Evolutionary conservation across 2,888 invertebrate species (phyloP), one percentile per base, ranked within the genome.

Genomic region (Junonia oenone): DNA sequence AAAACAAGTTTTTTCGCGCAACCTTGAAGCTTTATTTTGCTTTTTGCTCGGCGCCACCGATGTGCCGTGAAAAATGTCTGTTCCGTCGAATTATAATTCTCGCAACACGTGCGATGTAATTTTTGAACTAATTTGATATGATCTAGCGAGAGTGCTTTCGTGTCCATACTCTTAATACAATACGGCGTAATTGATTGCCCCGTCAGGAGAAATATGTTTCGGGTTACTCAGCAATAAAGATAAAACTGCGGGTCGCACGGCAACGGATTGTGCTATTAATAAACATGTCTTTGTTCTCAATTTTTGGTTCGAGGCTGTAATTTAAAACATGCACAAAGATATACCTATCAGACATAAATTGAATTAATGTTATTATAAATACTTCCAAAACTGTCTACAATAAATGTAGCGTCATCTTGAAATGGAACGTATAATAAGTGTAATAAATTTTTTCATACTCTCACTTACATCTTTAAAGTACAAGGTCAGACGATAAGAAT

Each of bases 1-100:
- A 83, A 78, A 82, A 81, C 78, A 76, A 72, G 78, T 80, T 79
- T 78, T 76, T 80, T 76, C 62, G 75, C 77, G 69, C 66, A 71
- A 76, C 83, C 80, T 81, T 78, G 78, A 72, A 63, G 68, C 64
- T 72, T 73, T 76, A 68, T 76, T 76, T 72, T 68, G 70, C 72
- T 78, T 73, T 78, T 73, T 76, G 73, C 73, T 58, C 68, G 65
- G 68, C 72, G 73, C 68, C 64, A 67, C 63, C 43, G 51, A 59
- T 59, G 58, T 59, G 55, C 27, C 47, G 17, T 51, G 47, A 52
- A 55, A 55, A 59, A 56, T 56, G 31, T 49, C 22, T 55, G 45
- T 56, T 37, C 14, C n/a, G 11, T 31, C 46, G n/a, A n/a, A 31
- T 29, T 17, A 46, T 29, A 17, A 31, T 15, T 5, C 38, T 15